Evolutionary conservation across 2,113 vertebrate species (phyloP).

Genomic region (Oreochromis aureus): DNA sequence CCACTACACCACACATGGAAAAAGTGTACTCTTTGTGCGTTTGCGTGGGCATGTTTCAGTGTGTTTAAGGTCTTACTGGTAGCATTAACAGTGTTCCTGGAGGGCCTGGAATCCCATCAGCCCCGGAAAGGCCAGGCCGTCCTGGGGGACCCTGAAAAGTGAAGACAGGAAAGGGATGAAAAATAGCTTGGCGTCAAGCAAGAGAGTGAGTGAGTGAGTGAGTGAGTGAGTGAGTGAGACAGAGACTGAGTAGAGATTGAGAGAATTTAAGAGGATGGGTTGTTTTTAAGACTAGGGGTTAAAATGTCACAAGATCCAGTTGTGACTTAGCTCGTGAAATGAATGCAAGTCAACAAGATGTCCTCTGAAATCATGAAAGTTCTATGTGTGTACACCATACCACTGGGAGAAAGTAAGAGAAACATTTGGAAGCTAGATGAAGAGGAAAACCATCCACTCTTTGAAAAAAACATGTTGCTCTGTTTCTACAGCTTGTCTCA

Average conservation of each 20-base stretch:
- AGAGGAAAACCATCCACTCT: neutral
- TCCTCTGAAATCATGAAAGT: neutral
- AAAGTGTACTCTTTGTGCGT: neutral
- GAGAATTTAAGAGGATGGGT: neutral
- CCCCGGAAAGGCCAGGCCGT: conserved; percentile 79
- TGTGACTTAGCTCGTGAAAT: neutral
- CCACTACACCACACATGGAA: neutral
- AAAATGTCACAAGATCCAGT: neutral
- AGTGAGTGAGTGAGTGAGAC: neutral
- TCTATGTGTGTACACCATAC: neutral
- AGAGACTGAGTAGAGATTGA: neutral
- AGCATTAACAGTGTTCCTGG: conserved; percentile 87
- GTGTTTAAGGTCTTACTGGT: conserved; percentile 76
- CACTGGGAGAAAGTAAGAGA: neutral
- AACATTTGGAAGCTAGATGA: neutral
- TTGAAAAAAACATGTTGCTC: neutral
- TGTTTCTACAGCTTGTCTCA: neutral
- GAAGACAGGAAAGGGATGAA: neutral
- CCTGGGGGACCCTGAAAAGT: conserved; percentile 79
- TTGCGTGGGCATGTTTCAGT: neutral
- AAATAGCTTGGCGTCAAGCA: neutral
- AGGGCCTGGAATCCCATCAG: conserved; percentile 81
- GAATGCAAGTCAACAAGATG: neutral
- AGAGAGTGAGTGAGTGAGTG: neutral
- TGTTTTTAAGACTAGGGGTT: neutral